Evolutionary conservation across 2,797 vertebrate genomes (phyloP).

Genomic region (Etheostoma nigrum): DNA sequence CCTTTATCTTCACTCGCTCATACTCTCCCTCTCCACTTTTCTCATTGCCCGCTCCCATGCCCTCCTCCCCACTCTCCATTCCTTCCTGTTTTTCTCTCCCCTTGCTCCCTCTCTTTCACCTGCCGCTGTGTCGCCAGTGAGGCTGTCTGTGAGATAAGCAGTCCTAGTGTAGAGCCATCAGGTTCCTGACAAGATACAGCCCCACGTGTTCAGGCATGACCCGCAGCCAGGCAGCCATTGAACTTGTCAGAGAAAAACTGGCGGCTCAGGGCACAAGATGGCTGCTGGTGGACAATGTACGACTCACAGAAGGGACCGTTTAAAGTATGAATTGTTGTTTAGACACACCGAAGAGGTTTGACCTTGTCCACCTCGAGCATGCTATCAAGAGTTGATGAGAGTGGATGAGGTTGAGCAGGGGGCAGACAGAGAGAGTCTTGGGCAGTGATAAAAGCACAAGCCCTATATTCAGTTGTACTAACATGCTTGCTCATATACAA

Average conservation of each 20-base stretch:
- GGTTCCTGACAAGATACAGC: conserved; percentile 75
- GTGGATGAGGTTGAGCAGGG: conserved; percentile 65
- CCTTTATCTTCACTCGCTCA: conserved; percentile 40
- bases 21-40: background rate
- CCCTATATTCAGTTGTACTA: conserved; percentile 14
- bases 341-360: conserved; percentile 68
- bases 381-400: conserved; percentile 67
- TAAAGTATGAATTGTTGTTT: conserved; percentile 76
- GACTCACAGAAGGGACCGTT: conserved; percentile 50
- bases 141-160: conserved; percentile 77
- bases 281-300: conserved; percentile 57
- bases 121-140: conserved; percentile 53
- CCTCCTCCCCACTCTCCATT: conserved; percentile 31
- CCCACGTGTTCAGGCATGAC: conserved; percentile 72
- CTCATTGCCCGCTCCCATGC: conserved; percentile 32
- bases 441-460: conserved; percentile 46
- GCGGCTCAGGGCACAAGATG: conserved; percentile 67
- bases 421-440: conserved; percentile 46
- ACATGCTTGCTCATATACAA: conserved; percentile 27
- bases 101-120: conserved; percentile 53
- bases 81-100: conserved; percentile 16
- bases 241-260: conserved; percentile 76
- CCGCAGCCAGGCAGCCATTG: conserved; percentile 65
- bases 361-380: conserved; percentile 71
- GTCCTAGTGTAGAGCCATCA: conserved; percentile 72